Evolutionary conservation across 2,113 vertebrate genomes (phyloP).

Genomic region (Microtus oregoni): DNA sequence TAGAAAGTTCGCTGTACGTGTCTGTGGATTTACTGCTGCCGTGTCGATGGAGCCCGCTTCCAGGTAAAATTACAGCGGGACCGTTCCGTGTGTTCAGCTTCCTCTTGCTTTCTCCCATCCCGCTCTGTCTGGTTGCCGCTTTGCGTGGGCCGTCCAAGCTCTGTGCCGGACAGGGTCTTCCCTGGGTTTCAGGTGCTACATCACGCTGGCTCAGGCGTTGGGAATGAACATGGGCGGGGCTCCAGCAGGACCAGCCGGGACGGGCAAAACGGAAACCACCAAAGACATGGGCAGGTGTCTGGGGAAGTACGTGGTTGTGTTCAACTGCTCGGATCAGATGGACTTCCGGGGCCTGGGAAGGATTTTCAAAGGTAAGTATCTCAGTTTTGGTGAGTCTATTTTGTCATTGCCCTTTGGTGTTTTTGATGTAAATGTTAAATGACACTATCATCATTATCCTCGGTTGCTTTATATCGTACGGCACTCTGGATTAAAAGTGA

Average conservation of each 20-base stretch:
- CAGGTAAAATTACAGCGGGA: neutral
- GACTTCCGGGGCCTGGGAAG: slow-evolving; percentile 94
- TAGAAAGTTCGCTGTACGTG: neutral
- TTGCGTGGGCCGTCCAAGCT: neutral
- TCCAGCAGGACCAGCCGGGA: slow-evolving; percentile 93
- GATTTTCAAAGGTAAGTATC: slow-evolving; percentile 93
- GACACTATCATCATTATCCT: neutral
- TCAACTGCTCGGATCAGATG: slow-evolving; percentile 96
- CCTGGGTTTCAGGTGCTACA: slow-evolving; percentile 89
- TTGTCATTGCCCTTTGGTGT: neutral
- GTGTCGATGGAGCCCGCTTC: neutral
- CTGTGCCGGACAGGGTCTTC: neutral
- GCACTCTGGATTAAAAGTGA: neutral
- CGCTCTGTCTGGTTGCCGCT: neutral
- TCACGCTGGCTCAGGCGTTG: slow-evolving; percentile 92
- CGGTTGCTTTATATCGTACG: neutral
- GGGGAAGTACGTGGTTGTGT: slow-evolving; percentile 94
- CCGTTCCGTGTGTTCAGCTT: neutral
- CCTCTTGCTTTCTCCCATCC: neutral
- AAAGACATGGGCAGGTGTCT: slow-evolving; percentile 95
- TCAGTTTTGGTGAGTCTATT: slow-evolving; percentile 30
- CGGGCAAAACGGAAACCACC: slow-evolving; percentile 94
- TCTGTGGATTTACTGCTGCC: neutral
- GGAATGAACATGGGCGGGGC: slow-evolving; percentile 95
- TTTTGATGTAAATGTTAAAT: slow-evolving; percentile 28